Percentiles rank a stretch among this genome's conserved stretches.
Conservation (phyloP, 2,113 vertebrate species). For the Agelaius phoeniceus region DNA sequence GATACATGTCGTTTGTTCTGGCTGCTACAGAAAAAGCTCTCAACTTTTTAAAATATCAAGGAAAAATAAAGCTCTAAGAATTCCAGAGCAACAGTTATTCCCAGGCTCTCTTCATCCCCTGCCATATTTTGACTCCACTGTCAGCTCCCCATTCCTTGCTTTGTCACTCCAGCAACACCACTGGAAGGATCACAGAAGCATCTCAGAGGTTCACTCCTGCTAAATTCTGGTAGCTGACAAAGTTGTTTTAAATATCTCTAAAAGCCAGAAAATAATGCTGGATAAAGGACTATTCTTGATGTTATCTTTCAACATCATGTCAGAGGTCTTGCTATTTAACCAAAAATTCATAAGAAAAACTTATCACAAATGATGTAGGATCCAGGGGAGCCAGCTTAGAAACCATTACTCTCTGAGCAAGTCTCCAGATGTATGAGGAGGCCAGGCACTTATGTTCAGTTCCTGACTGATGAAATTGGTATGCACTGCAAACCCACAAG, state of each 20-base stretch:
- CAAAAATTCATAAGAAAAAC: background rate
- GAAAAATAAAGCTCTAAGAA: background rate
- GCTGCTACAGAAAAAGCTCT: background rate
- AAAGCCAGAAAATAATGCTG: background rate
- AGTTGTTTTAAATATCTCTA: background rate
- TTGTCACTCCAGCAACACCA: background rate
- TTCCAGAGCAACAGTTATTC: background rate
- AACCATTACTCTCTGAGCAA: background rate
- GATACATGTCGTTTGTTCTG: background rate
- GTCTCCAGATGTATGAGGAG: background rate
- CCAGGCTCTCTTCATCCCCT: background rate
- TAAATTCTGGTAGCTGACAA: background rate
- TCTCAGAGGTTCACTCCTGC: background rate
- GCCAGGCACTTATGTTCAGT: background rate
- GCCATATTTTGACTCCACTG: background rate
- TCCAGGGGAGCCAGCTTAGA: background rate
- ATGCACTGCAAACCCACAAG: constrained; percentile 31
- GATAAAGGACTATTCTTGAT: background rate
- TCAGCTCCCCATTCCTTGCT: background rate
- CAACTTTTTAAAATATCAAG: background rate
- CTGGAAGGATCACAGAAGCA: background rate
- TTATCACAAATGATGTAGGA: background rate
- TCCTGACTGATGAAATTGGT: constrained; percentile 37
- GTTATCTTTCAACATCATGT: background rate
- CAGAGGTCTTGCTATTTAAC: background rate